Conservation (phyloP, 2,797 vertebrate species). For the Aselliscus stoliczkanus region DNA sequence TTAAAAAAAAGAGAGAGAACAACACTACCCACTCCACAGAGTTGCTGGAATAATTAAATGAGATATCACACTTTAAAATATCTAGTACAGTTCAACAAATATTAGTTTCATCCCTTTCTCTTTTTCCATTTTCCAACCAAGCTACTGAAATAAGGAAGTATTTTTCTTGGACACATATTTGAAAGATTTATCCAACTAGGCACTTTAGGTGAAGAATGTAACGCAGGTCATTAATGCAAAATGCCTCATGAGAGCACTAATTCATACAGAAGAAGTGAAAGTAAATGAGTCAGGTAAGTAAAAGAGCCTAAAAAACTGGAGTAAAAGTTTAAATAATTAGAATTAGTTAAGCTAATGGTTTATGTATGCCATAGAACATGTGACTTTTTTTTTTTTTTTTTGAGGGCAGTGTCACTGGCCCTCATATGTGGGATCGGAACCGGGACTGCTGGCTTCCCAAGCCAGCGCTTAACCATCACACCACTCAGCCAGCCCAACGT, state of each 20-base stretch:
- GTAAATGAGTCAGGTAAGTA: neutral
- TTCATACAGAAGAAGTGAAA: neutral
- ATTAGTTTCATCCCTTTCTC: neutral
- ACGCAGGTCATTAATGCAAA: neutral
- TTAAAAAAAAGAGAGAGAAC: neutral
- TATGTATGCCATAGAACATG: no score
- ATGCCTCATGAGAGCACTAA: neutral
- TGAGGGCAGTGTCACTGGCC: no score
- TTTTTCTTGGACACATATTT: neutral
- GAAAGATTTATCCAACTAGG: neutral
- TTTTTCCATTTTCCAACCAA: conserved; percentile 8
- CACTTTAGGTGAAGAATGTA: neutral
- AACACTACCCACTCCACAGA: neutral
- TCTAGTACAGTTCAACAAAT: neutral
- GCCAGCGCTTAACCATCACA: no score
- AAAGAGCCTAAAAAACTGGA: neutral
- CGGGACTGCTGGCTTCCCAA: no score
- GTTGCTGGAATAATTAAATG: neutral
- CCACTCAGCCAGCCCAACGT: no score
- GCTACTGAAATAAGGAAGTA: neutral
- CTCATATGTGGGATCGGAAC: no score
- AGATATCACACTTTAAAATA: neutral
- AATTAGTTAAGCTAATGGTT: neutral
- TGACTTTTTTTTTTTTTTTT: no score
- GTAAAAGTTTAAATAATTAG: conserved; percentile 24